Evolutionary conservation across 1,140 invertebrate species (phyloP), one percentile per base, ranked within the genome.

Genomic region (Penaeus vannamei): DNA sequence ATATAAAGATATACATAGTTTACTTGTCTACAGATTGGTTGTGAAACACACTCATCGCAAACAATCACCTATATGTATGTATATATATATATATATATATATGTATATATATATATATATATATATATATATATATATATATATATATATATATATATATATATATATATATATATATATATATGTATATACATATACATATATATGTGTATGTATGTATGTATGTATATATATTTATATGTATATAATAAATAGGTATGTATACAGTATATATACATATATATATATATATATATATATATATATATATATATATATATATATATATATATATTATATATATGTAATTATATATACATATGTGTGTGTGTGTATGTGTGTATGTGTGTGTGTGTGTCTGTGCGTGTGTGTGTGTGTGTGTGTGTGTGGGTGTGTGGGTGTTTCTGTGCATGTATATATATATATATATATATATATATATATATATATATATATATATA

Each of bases 231-330:
- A 36, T 36, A 26, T 76, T 12, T 76, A 10, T 76, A 36, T 76
- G 17, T 76, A 12, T 26, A 32, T 76, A 12, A 32, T 76, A 26
- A 12, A 76, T 76, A 76, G 32, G 12, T 76, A 76, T 76, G 12
- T 26, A 26, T 26, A 26, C 12, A 26, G 29, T 72, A 72, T 72
- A 26, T 72, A 72, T 72, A 72, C 29, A 72, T 72, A 72, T 72
- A 72, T 72, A 29, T 72, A 26, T 72, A 72, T 72, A 72, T 72
- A 72, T 72, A 72, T 72, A 72, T 72, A 72, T 72, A 72, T 72
- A 72, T 72, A 72, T 72, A 26, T 72, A 72, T 76, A 76, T 76
- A 76, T 29, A 76, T 76, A 32, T 76, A 32, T 76, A 76, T 53
- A 53, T 53, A 53, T 53, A 53, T 53, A 53, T 53, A 53, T 53